Evolutionary conservation across 2,888 invertebrate genomes (phyloP).

Genomic region (Amiota minor): DNA sequence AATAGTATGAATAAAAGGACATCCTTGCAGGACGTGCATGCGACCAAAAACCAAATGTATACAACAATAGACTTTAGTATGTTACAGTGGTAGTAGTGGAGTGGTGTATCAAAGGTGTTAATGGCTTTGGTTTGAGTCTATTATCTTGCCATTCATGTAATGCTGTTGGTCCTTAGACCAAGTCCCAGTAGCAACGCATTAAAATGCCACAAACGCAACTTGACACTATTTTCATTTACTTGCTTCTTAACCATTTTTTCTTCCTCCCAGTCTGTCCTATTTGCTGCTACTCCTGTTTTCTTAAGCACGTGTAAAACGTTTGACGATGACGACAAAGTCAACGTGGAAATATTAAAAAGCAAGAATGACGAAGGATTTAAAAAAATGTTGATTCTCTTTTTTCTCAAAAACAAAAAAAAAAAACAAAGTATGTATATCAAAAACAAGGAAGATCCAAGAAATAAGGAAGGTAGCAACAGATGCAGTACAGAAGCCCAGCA

Average conservation of each 20-base stretch:
- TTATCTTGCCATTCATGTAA: background rate
- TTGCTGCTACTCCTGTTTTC: background rate
- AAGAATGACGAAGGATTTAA: slow-evolving; percentile 6
- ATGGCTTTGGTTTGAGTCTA: slow-evolving; percentile 35
- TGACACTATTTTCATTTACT: slow-evolving; percentile 59
- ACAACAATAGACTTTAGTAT: slow-evolving; percentile 59
- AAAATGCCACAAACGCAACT: slow-evolving; percentile 62
- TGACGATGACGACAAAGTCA: background rate
- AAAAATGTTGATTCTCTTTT: slow-evolving; percentile 34
- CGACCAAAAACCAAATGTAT: slow-evolving; percentile 40
- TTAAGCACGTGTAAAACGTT: background rate
- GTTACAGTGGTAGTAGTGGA: slow-evolving; percentile 23
- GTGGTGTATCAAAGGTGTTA: slow-evolving; percentile 50
- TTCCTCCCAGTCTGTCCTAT: background rate
- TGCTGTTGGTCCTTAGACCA: slow-evolving; percentile 7
- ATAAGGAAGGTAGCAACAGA: slow-evolving; percentile 21
- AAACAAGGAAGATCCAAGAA: background rate
- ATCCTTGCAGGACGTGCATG: background rate
- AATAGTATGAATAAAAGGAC: slow-evolving; percentile 4
- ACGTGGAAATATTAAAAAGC: background rate
- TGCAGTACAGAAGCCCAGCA: slow-evolving; percentile 42
- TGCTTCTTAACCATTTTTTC: background rate
- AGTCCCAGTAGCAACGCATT: slow-evolving; percentile 46
- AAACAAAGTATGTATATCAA: slow-evolving; percentile 49
- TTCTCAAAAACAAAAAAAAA: too few relatives aligned